phyloP scores from a whole-genome alignment of 2,113 vertebrate genomes.

The Atractosteus spatula region DNA sequence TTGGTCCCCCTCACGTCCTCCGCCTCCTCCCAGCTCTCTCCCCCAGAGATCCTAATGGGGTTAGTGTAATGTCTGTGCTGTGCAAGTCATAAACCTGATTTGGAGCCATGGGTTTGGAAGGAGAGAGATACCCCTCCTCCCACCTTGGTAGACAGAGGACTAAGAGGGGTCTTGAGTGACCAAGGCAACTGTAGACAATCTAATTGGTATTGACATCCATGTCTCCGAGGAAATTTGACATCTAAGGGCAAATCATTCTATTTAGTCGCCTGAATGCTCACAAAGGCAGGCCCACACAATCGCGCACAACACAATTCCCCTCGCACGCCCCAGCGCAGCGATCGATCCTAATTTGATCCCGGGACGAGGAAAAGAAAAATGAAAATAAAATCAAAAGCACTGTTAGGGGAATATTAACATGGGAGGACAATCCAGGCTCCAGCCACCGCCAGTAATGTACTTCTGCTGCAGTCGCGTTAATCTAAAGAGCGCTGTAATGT shows the following conservation, averaged over 20 bases:
- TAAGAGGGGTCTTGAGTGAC: conserved; percentile 47
- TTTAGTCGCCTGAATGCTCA: conserved; percentile 76
- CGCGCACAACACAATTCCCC: conserved; percentile 47
- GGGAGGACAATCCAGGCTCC: conserved; percentile 59
- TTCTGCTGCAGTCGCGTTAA: conserved; percentile 60
- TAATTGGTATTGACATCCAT: conserved; percentile 80
- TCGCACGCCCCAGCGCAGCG: conserved; percentile 46
- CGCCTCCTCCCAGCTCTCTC: conserved; percentile 51
- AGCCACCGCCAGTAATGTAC: conserved; percentile 60
- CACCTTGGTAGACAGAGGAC: conserved; percentile 6
- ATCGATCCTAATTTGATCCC: conserved; percentile 75
- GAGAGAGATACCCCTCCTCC: conserved; percentile 20
- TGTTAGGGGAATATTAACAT: conserved; percentile 71
- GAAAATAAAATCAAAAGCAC: conserved; percentile 76
- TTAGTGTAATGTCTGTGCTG: conserved; percentile 69
- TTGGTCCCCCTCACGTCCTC: conserved; percentile 17
- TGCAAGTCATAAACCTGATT: conserved; percentile 71
- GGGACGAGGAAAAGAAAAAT: conserved; percentile 59
- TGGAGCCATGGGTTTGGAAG: conserved; percentile 65
- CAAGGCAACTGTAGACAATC: conserved; percentile 68
- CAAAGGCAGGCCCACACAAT: conserved; percentile 36
- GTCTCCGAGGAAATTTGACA: conserved; percentile 78
- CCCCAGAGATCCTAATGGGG: conserved; percentile 62
- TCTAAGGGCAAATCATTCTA: conserved; percentile 81
- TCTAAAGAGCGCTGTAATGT: conserved; percentile 61